A percentile compares a stretch with the other conserved stretches of the same genome.
These are phyloP conservation scores for Phallusia fumigata DNA, from an alignment of 23 tunicate genomes.

Conservation along the genomic window DNA sequence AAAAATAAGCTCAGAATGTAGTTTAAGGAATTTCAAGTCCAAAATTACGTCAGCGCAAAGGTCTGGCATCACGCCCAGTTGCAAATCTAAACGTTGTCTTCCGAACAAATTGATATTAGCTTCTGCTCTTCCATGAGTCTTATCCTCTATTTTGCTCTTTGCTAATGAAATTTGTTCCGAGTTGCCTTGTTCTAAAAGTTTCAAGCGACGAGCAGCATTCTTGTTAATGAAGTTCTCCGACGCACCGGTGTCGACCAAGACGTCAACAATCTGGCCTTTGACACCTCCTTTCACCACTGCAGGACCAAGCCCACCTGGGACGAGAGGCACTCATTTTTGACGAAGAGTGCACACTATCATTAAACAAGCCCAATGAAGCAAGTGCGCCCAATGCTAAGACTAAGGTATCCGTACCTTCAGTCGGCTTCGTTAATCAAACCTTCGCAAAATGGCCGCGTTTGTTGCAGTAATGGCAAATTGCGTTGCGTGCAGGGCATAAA, in stretches of 20 bases:
- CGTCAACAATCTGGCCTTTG: neutral
- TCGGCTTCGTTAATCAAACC: neutral
- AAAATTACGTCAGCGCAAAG: neutral
- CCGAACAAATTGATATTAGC: no score
- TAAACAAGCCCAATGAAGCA: neutral
- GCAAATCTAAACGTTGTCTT: no score
- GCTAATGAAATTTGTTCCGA: neutral
- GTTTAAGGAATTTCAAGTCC: neutral
- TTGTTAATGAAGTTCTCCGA: neutral
- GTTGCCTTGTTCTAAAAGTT: neutral
- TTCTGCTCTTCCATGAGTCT: neutral
- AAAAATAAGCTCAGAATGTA: no score
- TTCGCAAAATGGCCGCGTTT: no score
- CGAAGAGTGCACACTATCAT: neutral
- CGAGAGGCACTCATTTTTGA: neutral
- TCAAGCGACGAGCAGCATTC: neutral
- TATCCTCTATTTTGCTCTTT: neutral
- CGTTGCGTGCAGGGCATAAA: no score
- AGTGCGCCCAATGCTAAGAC: no score
- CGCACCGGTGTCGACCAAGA: neutral
- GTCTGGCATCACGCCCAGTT: no score
- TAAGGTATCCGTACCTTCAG: no score
- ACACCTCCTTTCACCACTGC: neutral
- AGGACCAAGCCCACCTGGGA: neutral
- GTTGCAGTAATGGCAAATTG: no score